Conservation (phyloP, 2,113 vertebrate genomes). For the Sceloporus undulatus region DNA sequence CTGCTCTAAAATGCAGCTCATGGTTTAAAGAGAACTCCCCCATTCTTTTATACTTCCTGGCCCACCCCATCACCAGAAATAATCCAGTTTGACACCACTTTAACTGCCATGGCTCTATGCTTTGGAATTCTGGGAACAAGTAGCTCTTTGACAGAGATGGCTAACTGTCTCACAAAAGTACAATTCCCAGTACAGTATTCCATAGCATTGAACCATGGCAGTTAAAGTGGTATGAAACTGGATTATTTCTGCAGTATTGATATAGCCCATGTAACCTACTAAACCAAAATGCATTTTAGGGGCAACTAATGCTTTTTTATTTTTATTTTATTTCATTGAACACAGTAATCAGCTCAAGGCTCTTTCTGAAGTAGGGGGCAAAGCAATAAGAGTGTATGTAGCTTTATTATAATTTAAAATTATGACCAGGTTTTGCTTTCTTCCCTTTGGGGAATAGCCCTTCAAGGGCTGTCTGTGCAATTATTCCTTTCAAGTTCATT, state of each 20-base stretch:
- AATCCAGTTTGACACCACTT: too few species aligned
- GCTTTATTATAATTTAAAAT: slow-evolving; percentile 28
- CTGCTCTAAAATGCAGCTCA: not conserved
- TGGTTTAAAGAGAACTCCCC: not conserved
- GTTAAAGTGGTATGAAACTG: too few species aligned
- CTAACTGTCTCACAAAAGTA: too few species aligned
- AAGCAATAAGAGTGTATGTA: not conserved
- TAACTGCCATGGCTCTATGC: too few species aligned
- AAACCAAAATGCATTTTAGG: not conserved
- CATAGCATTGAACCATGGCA: too few species aligned
- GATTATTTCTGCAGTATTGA: too few species aligned
- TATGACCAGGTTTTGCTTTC: slow-evolving; percentile 15
- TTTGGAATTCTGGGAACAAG: too few species aligned
- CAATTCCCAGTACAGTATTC: too few species aligned
- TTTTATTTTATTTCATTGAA: not conserved
- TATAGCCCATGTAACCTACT: not conserved
- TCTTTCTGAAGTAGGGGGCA: not conserved
- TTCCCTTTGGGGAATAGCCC: not conserved
- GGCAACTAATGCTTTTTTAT: too few species aligned
- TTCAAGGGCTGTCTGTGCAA: slow-evolving; percentile 25
- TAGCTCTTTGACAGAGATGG: too few species aligned
- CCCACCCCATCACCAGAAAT: not conserved
- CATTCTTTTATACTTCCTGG: not conserved
- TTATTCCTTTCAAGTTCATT: slow-evolving; percentile 13
- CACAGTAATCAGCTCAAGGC: not conserved